A percentile compares a stretch with the other conserved stretches of the same genome.
These are phyloP conservation scores for Pandemis corylana DNA, from an alignment of 2,888 invertebrate genomes.

Conservation along the genomic window DNA sequence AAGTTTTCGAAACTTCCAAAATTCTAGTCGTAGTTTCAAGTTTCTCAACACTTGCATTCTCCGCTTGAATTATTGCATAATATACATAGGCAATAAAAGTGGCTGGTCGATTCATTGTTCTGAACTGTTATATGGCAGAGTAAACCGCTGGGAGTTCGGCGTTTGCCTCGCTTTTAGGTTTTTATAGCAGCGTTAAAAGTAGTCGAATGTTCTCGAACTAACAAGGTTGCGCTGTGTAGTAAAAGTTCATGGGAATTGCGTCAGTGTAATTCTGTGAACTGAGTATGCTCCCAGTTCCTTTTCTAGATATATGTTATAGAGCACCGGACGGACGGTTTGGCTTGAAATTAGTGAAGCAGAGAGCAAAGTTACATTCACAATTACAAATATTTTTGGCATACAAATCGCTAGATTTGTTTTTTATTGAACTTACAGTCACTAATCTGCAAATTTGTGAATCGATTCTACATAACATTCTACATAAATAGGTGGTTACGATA, in stretches of 20 bases:
- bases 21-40: conserved; percentile 45
- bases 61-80: conserved; percentile 72
- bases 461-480: too few species aligned
- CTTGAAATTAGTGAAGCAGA: neutral
- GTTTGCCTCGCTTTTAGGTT: conserved; percentile 27
- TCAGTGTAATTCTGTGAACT: conserved; percentile 2
- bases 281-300: neutral
- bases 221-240: conserved; percentile 27
- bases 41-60: conserved; percentile 73
- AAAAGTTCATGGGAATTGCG: conserved; percentile 21
- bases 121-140: conserved; percentile 68
- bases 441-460: too few species aligned
- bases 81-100: conserved; percentile 70
- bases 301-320: neutral
- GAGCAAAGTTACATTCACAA: neutral
- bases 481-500: too few species aligned
- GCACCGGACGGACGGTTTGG: neutral
- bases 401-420: too few species aligned
- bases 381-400: too few species aligned
- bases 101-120: conserved; percentile 65
- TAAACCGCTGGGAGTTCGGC: conserved; percentile 57
- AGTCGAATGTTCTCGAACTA: conserved; percentile 36
- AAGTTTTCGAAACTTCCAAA: conserved; percentile 55
- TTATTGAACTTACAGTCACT: too few species aligned
- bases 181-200: conserved; percentile 37